Evolutionary conservation across 2,113 vertebrate species (phyloP).

Genomic region (Bubo blakistoni): DNA sequence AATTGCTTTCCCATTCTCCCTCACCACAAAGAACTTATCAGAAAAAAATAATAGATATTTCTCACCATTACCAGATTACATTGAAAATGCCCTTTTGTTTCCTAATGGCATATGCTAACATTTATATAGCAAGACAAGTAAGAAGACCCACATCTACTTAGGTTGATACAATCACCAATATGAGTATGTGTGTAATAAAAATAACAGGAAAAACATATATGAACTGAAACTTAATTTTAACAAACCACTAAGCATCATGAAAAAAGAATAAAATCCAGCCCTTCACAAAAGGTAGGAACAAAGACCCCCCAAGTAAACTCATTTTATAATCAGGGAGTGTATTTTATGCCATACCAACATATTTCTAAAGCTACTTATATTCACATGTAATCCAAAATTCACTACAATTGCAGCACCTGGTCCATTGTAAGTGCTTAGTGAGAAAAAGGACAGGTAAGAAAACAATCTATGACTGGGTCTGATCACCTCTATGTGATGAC

Average conservation of each 20-base stretch:
- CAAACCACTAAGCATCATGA: background rate
- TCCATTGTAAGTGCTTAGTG: background rate
- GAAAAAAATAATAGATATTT: background rate
- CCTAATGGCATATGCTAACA: background rate
- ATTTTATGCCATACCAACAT: background rate
- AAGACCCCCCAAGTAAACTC: fast-evolving
- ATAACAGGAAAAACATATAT: background rate
- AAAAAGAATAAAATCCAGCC: background rate
- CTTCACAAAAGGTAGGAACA: background rate
- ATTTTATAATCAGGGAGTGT: background rate
- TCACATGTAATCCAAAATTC: background rate
- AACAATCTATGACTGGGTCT: background rate
- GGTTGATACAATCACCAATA: background rate
- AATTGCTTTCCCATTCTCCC: background rate
- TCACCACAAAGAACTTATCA: background rate
- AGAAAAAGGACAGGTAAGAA: background rate
- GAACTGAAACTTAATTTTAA: background rate
- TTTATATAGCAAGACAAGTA: background rate
- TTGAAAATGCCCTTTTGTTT: background rate
- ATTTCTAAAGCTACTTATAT: background rate
- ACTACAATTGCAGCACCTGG: background rate
- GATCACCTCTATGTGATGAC: background rate
- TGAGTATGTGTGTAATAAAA: fast-evolving
- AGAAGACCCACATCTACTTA: background rate
- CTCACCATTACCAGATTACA: background rate